Evolutionary conservation across 1,140 invertebrate genomes (phyloP).

Genomic region (Bombus waltoni): DNA sequence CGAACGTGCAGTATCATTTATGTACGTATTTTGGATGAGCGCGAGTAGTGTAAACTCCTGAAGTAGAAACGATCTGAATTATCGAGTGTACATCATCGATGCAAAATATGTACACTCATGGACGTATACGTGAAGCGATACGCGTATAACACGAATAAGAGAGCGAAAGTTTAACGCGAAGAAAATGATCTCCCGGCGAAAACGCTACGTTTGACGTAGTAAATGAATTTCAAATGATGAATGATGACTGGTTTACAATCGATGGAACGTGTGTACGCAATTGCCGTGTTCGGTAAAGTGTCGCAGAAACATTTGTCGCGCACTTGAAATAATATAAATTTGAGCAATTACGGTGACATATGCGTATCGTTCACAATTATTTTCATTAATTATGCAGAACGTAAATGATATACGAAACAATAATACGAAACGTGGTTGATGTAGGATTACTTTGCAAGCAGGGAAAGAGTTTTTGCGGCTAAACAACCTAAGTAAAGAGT

Average conservation of each 20-base stretch:
- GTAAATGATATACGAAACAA: too few relatives aligned
- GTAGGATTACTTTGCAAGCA: too few relatives aligned
- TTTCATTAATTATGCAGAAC: background rate
- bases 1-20: background rate
- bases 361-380: background rate
- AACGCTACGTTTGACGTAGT: background rate
- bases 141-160: background rate
- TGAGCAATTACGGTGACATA: background rate
- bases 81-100: background rate
- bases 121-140: background rate
- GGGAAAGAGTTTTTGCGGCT: rapidly evolving
- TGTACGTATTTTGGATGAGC: background rate
- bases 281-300: background rate
- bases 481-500: too few relatives aligned
- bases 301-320: too few relatives aligned
- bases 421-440: too few relatives aligned
- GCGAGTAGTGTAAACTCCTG: background rate
- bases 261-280: background rate
- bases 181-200: background rate
- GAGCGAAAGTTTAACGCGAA: slow-evolving; percentile 3
- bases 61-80: background rate
- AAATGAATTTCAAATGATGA: slow-evolving; percentile 2
- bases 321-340: slow-evolving; percentile 1
- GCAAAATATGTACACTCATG: background rate
- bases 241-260: slow-evolving; percentile 5